Conservation (phyloP, 2,113 vertebrate genomes). For the Uria lomvia region DNA sequence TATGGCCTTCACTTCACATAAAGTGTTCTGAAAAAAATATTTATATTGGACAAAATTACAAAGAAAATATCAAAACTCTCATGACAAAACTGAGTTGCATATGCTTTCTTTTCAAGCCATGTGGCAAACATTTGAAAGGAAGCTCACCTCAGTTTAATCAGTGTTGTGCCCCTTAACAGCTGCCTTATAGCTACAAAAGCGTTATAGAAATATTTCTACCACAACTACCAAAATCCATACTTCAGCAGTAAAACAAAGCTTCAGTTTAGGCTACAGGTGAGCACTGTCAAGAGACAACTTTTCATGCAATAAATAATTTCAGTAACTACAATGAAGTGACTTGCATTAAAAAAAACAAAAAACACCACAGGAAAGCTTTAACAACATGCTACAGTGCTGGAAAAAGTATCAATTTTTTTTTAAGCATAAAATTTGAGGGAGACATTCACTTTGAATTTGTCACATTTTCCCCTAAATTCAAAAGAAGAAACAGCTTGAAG, state of each 20-base stretch:
- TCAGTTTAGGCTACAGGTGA: not conserved
- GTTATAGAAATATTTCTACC: not conserved
- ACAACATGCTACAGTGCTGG: not conserved
- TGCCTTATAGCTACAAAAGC: not conserved
- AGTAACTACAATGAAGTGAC: not conserved
- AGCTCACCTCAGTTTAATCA: not conserved
- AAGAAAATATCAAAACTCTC: not conserved
- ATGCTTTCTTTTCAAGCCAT: not conserved
- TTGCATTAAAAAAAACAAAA: not conserved
- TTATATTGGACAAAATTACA: not conserved
- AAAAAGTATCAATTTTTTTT: not conserved
- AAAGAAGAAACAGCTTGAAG: not conserved
- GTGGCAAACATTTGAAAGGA: not conserved
- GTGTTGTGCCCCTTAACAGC: not conserved
- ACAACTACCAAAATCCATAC: not conserved
- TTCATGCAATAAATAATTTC: not conserved
- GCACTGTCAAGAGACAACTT: not conserved
- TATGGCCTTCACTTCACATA: not conserved
- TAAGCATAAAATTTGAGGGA: not conserved
- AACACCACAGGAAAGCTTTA: not conserved
- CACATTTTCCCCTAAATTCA: not conserved
- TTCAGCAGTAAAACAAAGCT: not conserved
- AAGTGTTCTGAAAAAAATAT: not conserved
- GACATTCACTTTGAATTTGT: not conserved
- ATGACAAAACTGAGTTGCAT: not conserved